Conservation (phyloP, 2,888 invertebrate species). For the Sinhomidia bicolor region DNA sequence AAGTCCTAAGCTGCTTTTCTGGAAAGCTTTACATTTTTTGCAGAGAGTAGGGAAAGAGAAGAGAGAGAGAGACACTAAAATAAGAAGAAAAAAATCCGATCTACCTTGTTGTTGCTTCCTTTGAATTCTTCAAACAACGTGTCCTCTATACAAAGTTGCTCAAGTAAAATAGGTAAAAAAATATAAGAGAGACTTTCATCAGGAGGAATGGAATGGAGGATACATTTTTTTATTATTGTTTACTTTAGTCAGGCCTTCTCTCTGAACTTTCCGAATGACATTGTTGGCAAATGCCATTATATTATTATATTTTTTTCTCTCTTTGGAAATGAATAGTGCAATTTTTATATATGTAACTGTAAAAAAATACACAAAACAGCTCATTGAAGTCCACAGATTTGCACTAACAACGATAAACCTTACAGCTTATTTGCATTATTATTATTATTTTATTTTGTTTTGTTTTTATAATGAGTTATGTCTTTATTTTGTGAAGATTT, state of each 20-base stretch:
- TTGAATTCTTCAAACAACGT: slow-evolving; percentile 20
- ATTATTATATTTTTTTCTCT: background rate
- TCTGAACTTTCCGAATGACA: background rate
- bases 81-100: slow-evolving; percentile 64
- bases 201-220: background rate
- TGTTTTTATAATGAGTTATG: background rate
- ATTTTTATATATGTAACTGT: background rate
- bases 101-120: slow-evolving; percentile 66
- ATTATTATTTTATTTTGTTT: background rate
- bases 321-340: background rate
- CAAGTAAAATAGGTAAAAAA: background rate
- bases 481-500: background rate
- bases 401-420: no score
- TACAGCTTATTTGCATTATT: no score
- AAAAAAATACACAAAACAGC: no score
- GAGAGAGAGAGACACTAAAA: slow-evolving; percentile 14
- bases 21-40: slow-evolving; percentile 70
- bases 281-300: background rate
- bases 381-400: no score
- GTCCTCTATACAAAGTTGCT: slow-evolving; percentile 1
- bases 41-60: slow-evolving; percentile 16
- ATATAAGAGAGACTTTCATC: slow-evolving; percentile 6
- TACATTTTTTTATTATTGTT: background rate
- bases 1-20: slow-evolving; percentile 69
- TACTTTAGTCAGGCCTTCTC: background rate